phyloP scores from a whole-genome alignment of 2,797 vertebrate species.

The Chiroxiphia lanceolata region DNA sequence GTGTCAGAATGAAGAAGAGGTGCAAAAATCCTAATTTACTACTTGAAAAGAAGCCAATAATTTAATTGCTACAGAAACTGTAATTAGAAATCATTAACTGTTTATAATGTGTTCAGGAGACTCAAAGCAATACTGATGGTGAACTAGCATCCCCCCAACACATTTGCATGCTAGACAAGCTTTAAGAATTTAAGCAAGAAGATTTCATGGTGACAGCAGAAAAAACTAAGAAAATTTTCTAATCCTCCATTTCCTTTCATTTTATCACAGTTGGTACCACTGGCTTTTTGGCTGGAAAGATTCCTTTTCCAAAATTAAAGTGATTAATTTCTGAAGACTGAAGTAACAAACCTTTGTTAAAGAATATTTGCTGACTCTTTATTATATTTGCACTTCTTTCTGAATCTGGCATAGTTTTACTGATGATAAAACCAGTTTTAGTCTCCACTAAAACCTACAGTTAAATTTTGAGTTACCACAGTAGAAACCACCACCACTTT shows the following conservation, averaged over 20 bases:
- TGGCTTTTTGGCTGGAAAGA: neutral
- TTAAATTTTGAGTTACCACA: neutral
- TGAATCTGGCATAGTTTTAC: neutral
- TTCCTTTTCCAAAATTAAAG: neutral
- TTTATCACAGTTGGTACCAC: neutral
- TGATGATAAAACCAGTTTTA: neutral
- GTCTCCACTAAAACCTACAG: neutral
- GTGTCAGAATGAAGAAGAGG: neutral
- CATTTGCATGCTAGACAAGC: slow-evolving; percentile 49
- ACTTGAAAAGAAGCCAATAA: slow-evolving; percentile 39
- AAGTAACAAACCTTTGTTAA: neutral
- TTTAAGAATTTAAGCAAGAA: slow-evolving; percentile 64
- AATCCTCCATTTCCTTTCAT: neutral
- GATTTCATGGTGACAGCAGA: slow-evolving; percentile 66
- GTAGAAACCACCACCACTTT: neutral
- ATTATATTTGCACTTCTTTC: neutral
- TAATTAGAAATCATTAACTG: slow-evolving; percentile 68
- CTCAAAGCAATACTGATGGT: slow-evolving; percentile 38
- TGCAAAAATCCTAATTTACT: slow-evolving; percentile 21
- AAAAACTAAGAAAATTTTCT: slow-evolving; percentile 3
- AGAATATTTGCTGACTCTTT: neutral
- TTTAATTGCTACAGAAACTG: slow-evolving; percentile 58
- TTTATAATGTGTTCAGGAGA: slow-evolving; percentile 44
- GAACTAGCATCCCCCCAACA: slow-evolving; percentile 51
- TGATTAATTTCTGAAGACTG: neutral